Evolutionary conservation across 2,888 invertebrate species (phyloP), one percentile per base, ranked within the genome.

Genomic region (Hyles lineata): DNA sequence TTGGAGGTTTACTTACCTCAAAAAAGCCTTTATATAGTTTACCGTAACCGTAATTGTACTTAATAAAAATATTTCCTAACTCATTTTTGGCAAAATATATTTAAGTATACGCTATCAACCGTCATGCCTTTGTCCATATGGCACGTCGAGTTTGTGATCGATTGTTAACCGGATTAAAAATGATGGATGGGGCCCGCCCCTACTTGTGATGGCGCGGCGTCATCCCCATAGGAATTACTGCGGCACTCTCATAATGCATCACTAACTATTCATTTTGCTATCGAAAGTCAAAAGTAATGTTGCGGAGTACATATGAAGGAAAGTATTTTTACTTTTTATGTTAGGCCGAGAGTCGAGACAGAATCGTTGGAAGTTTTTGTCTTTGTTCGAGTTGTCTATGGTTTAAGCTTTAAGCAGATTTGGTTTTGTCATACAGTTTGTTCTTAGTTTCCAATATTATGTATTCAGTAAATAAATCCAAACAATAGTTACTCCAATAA

Each of bases 101-200:
- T 43, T 17, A 43, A 17, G 23, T 23, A 15, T 23, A 15, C 2
- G 23, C 43, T 63, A 23, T 6, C 3, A 23, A 67, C 2, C 43
- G 21, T 43, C 17, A 43, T 17, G 23, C 43, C 21, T 29, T 2
- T 19, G 35, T 55, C 52, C 50, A 43, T 9, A 15, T 21, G 50
- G 67, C 23, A 23, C 23, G 67, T 55, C n/a, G 67, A 23, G 43
- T 67, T 63, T 75, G 77, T 83, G 85, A 86, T 85, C 83, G 83
- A 87, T 85, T 80, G 77, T 80, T 80, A 82, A 84, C 78, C 75
- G 80, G 80, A 85, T 84, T 85, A 83, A 73, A 71, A 72, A 75
- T 86, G 87, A 86, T 86, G 82, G 85, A 87, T 85, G 82, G 83
- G 80, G 81, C 78, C 75, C 75, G 74, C 84, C 84, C 82, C 77